phyloP scores from a whole-genome alignment of 1,140 invertebrate species.

The Linepithema humile region DNA sequence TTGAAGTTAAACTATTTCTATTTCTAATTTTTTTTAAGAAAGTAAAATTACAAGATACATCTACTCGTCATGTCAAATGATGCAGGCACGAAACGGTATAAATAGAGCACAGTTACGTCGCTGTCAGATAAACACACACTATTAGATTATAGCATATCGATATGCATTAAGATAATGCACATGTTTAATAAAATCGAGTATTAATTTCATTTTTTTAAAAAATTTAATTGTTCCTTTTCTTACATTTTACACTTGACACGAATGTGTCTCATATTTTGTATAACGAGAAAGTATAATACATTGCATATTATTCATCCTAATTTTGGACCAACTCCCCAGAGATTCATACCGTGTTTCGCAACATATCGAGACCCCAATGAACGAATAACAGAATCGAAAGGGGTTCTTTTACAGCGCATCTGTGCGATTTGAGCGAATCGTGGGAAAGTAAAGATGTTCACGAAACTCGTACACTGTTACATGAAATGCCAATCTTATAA shows the following conservation, averaged over 20 bases:
- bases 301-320: slow-evolving; percentile 49
- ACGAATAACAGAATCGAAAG: slow-evolving; percentile 39
- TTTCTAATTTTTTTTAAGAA: neutral
- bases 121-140: neutral
- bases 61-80: neutral
- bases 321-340: slow-evolving; percentile 60
- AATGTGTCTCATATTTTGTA: neutral
- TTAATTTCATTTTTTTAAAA: neutral
- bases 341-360: slow-evolving; percentile 18
- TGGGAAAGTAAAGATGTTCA: slow-evolving; percentile 53
- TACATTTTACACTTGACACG: neutral
- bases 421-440: slow-evolving; percentile 62
- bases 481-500: neutral
- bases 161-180: neutral
- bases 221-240: neutral
- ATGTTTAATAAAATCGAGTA: neutral
- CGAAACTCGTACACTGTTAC: neutral
- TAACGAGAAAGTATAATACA: neutral
- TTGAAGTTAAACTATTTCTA: neutral
- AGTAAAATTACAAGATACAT: neutral
- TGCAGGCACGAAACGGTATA: neutral
- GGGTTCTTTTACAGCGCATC: slow-evolving; percentile 57
- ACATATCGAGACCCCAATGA: neutral
- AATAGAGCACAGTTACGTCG: neutral
- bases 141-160: neutral